Conservation (phyloP, 1,140 invertebrate genomes). For the Drosophila bocqueti region DNA sequence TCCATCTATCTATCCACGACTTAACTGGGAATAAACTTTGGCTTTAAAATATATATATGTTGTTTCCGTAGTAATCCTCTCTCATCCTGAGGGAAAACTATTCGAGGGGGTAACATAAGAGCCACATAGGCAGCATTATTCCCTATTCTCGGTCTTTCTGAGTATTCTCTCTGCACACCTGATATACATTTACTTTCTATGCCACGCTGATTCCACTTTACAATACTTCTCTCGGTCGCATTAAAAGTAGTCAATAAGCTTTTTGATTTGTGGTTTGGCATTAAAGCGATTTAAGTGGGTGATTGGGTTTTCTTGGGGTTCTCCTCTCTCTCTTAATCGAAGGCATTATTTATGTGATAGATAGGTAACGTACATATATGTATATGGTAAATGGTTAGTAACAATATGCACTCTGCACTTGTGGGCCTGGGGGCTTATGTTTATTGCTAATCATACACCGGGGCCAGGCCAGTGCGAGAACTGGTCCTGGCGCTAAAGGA, state of each 20-base stretch:
- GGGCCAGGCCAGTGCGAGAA: conserved; percentile 14
- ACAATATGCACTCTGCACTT: conserved; percentile 67
- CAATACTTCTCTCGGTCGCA: conserved; percentile 12
- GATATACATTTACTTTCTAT: conserved; percentile 42
- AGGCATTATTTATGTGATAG: conserved; percentile 48
- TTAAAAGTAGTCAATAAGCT: conserved; percentile 72
- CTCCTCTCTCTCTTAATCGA: conserved; percentile 35
- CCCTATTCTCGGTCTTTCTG: neutral
- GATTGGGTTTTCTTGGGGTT: conserved; percentile 36
- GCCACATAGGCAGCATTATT: neutral
- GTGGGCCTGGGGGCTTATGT: conserved; percentile 35
- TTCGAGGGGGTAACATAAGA: neutral
- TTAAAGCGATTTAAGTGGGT: conserved; percentile 74
- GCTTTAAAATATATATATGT: conserved; percentile 44
- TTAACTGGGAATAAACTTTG: conserved; percentile 45
- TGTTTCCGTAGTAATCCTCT: conserved; percentile 3
- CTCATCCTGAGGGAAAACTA: conserved; percentile 1
- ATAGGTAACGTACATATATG: conserved; percentile 44
- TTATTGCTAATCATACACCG: conserved; percentile 61
- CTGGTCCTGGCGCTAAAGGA: conserved; percentile 56
- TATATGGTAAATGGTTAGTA: conserved; percentile 49
- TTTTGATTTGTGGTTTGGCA: conserved; percentile 72
- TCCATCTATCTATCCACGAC: conserved; percentile 4
- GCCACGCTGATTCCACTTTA: conserved; percentile 17
- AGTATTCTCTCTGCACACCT: conserved; percentile 1